phyloP scores from a whole-genome alignment of 2,888 invertebrate genomes.

The Lasius fuliginosus region DNA sequence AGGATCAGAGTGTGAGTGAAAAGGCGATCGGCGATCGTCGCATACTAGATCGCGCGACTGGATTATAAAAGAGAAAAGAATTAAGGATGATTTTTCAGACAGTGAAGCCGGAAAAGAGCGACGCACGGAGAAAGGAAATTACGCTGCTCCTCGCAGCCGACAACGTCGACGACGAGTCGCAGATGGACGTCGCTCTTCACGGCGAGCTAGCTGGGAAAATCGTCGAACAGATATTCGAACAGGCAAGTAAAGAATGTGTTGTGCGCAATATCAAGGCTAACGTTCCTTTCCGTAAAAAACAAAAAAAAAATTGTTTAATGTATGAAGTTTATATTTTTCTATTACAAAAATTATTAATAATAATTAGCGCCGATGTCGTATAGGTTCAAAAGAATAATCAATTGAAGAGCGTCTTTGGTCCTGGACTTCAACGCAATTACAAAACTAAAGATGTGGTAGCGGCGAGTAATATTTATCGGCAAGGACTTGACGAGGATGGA shows the following conservation, averaged over 20 bases:
- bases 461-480: constrained; percentile 68
- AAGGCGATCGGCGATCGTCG: constrained; percentile 1
- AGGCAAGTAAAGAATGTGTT: constrained; percentile 68
- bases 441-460: constrained; percentile 68
- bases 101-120: constrained; percentile 54
- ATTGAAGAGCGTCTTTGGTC: constrained; percentile 74
- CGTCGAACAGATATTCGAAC: constrained; percentile 79
- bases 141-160: constrained; percentile 68
- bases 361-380: background rate
- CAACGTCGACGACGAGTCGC: constrained; percentile 78
- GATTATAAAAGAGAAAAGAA: constrained; percentile 55
- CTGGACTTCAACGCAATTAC: constrained; percentile 75
- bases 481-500: constrained; percentile 67
- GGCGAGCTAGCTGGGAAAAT: constrained; percentile 81
- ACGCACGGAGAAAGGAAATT: constrained; percentile 60
- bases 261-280: constrained; percentile 3
- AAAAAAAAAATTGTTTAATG: background rate
- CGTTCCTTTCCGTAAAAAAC: background rate
- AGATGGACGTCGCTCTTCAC: constrained; percentile 76
- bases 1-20: constrained; percentile 59
- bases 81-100: constrained; percentile 59
- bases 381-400: constrained; percentile 76
- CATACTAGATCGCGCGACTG: constrained; percentile 31
- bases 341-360: background rate
- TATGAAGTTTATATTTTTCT: background rate